Evolutionary conservation across 1,140 invertebrate genomes (phyloP).

Genomic region (Pseudomyrmex concolor): DNA sequence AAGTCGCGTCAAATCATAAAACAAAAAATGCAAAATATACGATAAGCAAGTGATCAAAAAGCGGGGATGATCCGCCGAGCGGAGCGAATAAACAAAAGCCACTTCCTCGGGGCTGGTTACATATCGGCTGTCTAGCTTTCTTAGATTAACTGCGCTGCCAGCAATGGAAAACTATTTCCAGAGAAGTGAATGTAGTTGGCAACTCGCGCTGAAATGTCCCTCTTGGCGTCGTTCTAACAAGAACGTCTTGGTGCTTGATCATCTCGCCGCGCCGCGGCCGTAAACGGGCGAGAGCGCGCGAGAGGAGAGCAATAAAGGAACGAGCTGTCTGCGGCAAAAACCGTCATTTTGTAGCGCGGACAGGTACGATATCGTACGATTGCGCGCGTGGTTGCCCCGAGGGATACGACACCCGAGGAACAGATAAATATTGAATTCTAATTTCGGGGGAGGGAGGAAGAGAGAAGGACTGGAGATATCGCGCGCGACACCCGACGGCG

Average conservation of each 20-base stretch:
- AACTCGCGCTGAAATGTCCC: constrained; percentile 26
- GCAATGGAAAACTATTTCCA: constrained; percentile 34
- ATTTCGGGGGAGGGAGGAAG: not conserved
- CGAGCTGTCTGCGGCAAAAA: constrained; percentile 16
- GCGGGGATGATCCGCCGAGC: not conserved
- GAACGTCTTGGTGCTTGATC: constrained; percentile 25
- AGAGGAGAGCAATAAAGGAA: not conserved
- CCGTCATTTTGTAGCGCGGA: not conserved
- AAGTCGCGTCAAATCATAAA: too few relatives aligned
- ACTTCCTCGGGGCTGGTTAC: not conserved
- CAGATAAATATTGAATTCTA: constrained; percentile 36
- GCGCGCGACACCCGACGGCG: not conserved
- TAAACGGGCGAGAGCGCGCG: not conserved
- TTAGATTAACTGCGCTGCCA: not conserved
- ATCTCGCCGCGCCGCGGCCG: constrained; percentile 20
- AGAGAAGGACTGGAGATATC: too few relatives aligned
- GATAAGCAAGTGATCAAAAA: too few relatives aligned
- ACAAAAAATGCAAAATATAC: too few relatives aligned
- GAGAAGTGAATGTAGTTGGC: not conserved
- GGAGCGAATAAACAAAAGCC: not conserved
- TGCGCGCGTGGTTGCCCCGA: constrained; percentile 4
- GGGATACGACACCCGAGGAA: not conserved
- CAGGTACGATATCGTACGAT: constrained; percentile 1
- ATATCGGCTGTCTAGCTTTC: constrained; percentile 4
- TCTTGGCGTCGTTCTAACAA: constrained; percentile 36